Conservation (phyloP, 2,888 invertebrate genomes). For the Synergus itoensis region DNA sequence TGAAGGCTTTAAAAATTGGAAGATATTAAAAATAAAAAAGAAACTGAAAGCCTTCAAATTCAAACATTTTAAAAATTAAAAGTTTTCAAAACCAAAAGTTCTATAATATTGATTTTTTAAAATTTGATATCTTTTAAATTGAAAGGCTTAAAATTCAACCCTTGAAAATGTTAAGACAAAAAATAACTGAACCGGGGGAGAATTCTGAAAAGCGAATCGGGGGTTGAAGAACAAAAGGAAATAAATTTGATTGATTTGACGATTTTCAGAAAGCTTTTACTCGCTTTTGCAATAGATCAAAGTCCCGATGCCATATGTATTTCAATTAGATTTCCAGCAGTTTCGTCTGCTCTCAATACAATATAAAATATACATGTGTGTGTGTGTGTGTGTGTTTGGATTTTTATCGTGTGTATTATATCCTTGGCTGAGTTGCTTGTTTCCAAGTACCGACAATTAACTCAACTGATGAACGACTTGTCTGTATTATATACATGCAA, state of each 20-base stretch:
- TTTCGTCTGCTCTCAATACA: constrained; percentile 12
- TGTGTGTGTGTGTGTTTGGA: no score
- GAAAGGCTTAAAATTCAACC: no score
- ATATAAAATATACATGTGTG: not conserved
- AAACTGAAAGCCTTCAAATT: no score
- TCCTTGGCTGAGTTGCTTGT: constrained; percentile 36
- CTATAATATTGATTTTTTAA: no score
- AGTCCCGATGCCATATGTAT: constrained; percentile 19
- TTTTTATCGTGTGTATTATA: constrained; percentile 28
- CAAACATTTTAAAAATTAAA: no score
- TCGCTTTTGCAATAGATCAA: constrained; percentile 26
- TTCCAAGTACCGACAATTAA: constrained; percentile 41
- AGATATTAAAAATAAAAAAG: no score
- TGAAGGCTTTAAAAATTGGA: no score
- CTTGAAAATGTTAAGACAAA: not conserved
- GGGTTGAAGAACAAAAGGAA: not conserved
- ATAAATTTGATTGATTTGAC: not conserved
- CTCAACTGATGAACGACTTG: constrained; percentile 13
- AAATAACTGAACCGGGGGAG: not conserved
- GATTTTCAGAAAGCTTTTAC: not conserved
- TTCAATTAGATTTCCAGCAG: constrained; percentile 30
- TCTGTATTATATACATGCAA: constrained; percentile 9
- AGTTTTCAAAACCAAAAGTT: no score
- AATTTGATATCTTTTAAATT: no score
- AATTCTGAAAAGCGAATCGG: no score